Base-by-base conservation (phyloP, 2,113 vertebrate species). In the Parus major region DNA sequence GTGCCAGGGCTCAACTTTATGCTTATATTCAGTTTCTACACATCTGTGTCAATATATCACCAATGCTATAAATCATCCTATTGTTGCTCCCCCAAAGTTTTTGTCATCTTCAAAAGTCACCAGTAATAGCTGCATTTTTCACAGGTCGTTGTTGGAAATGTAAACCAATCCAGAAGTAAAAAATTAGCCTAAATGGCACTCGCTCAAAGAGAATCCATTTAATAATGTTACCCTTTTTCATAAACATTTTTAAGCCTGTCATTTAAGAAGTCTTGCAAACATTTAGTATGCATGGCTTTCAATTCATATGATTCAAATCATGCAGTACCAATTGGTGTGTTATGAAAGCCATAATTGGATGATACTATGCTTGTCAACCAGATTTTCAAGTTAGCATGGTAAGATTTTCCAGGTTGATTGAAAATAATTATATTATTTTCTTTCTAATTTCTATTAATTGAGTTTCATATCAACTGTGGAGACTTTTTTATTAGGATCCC, bases 341-440 rank as follows among this genome's bases (percentile, higher is more conserved):
- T 77, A 80, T 50, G 76, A 96, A 94, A 83, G 46, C 39, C 50
- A 13, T 70, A 88, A 94, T 55, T 92, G 61, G 33, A 88, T 5
- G 11, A 35, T 88, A 86, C 86, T 78, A 49, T 71, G 39, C 84
- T 90, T 81, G 83, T 94, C 94, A 95, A 82, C 56, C 64, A 92
- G 65, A 89, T 93, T 93, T 95, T 39, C 56, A 86, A 81, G 61
- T 86, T 71, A 71, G 56, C 9, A 11, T 59, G 59, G 10, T 59
- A 84, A 86, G 61, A 78, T 75, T 92, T 92, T 82, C 55, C 77
- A 83, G 22, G 29, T 22, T 83, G 55, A 75, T 63, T 90, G 61
- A n/a, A 42, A 89, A 50, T 61, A 77, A 80, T 73, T 29, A 39
- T 8, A 72, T 75, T 73, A 63, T 69, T 92, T 91, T 82, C 13